Percentiles rank a stretch among this genome's conserved stretches.
phyloP scores from a whole-genome alignment of 2,888 invertebrate genomes.

The Drosophila neutralis region DNA sequence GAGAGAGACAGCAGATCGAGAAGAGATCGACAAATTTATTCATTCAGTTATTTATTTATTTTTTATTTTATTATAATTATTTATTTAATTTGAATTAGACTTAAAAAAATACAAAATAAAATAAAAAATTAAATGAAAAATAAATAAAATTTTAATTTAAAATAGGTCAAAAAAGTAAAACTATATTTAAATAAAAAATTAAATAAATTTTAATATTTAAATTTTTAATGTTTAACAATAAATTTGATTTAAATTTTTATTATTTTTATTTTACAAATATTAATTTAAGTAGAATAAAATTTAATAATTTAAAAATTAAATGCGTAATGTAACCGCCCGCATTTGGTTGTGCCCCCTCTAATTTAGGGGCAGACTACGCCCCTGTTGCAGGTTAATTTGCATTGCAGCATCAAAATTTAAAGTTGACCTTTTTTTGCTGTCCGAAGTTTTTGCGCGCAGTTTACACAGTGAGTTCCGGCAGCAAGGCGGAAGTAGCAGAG shows the following conservation, averaged over 20 bases:
- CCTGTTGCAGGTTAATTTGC: slow-evolving; percentile 42
- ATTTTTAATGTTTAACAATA: too few species aligned
- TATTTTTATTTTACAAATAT: neutral
- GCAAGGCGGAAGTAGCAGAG: neutral
- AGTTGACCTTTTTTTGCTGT: neutral
- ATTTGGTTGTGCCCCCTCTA: neutral
- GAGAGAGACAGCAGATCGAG: too few species aligned
- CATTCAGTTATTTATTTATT: too few species aligned
- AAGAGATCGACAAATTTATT: too few species aligned
- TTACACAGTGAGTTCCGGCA: slow-evolving; percentile 63
- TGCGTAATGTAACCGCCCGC: neutral
- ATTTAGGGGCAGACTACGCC: neutral
- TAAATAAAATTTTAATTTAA: neutral
- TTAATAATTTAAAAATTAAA: neutral
- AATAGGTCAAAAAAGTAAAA: too few species aligned
- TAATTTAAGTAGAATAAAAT: neutral
- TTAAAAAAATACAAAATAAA: too few species aligned
- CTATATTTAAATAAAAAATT: too few species aligned
- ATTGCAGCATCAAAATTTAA: slow-evolving; percentile 44
- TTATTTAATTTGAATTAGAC: too few species aligned
- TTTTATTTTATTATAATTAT: too few species aligned
- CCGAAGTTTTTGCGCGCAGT: slow-evolving; percentile 49
- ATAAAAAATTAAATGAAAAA: too few species aligned
- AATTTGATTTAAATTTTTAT: too few species aligned
- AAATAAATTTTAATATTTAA: too few species aligned